Base-by-base conservation (phyloP, 2,113 vertebrate genomes). In the Anhinga rufa region DNA sequence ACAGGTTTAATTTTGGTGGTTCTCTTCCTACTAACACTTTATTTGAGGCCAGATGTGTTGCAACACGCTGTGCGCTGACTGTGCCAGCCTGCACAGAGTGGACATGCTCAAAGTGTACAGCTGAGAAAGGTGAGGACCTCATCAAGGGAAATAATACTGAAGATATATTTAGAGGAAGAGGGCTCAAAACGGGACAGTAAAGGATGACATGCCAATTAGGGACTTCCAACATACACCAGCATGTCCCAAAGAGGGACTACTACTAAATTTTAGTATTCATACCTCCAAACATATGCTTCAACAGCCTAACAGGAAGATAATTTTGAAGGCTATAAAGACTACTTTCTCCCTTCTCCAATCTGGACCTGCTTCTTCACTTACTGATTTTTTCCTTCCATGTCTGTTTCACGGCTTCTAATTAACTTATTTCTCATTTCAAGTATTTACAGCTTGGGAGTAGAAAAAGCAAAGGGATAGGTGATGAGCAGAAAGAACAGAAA, bases 21-120 rank as follows among this genome's bases (percentile, higher is more conserved):
- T 87, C 31, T 78, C 69, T 49, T 48, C 49, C 60, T 7, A 10
- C 28, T 46, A 42, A 61, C 18, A 31, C 19, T 75, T 86, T 32
- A 66, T 51, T 79, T 94, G 29, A 89, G 69, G 11, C 64, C 60
- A 81, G 60, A 36, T 10, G 6, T 9, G 24, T 44, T 58, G 46
- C 81, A 86, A 42, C 40, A 32, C 5, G 14, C 64, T 54, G 26
- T 8, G 16, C 57, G 21, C 79, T 26, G 28, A 42, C n/a, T 46
- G 52, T 0, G 0, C 18, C 76, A 36, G 31, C 7, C 32, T 24
- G 26, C 38, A 40, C 49, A 77, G 9, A 17, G 40, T 21, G 22
- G 78, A 58, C 36, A 12, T 0, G 2, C 40, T 75, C 36, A 15
- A 28, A 22, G 9, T 0, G 1, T 17, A 38, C 7, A 1, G 22